Evolutionary conservation across 2,797 vertebrate genomes (phyloP).

Genomic region (Pseudomugil tenellus): DNA sequence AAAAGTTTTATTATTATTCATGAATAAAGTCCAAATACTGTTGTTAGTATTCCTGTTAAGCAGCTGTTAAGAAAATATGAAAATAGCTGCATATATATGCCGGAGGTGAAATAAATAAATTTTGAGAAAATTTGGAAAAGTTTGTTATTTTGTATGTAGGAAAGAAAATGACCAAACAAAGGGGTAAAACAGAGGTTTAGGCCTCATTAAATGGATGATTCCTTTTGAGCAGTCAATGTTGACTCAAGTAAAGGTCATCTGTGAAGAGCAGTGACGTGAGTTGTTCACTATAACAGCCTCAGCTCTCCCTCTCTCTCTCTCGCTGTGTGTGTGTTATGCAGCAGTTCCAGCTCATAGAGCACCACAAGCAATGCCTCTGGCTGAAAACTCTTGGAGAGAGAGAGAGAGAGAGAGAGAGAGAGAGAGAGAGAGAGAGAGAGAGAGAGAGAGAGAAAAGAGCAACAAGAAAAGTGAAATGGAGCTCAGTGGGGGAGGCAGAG

Average conservation of each 20-base stretch:
- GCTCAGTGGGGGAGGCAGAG: slow-evolving; percentile 20
- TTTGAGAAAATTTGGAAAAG: not conserved
- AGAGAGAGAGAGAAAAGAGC: slow-evolving; percentile 15
- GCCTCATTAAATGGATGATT: not conserved
- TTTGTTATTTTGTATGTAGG: not conserved
- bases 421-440: no score
- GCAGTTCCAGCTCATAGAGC: slow-evolving; percentile 34
- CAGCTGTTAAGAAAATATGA: not conserved
- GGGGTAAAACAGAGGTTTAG: not conserved
- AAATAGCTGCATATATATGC: not conserved
- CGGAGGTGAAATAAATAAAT: not conserved
- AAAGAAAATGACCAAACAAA: not conserved
- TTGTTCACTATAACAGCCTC: slow-evolving; percentile 43
- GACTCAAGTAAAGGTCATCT: slow-evolving; percentile 67
- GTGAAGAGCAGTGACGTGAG: slow-evolving; percentile 43
- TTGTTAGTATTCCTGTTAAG: not conserved
- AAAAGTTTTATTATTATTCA: not conserved
- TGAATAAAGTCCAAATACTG: not conserved
- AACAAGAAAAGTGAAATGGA: slow-evolving; percentile 16
- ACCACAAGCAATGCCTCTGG: slow-evolving; percentile 35
- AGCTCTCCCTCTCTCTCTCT: not conserved
- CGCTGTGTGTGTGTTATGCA: slow-evolving; percentile 19
- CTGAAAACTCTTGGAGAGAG: slow-evolving; percentile 32
- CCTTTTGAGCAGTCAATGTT: slow-evolving; percentile 21
- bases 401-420: no score